phyloP scores from a whole-genome alignment of 2,113 vertebrate species.

The Panthera tigris region DNA sequence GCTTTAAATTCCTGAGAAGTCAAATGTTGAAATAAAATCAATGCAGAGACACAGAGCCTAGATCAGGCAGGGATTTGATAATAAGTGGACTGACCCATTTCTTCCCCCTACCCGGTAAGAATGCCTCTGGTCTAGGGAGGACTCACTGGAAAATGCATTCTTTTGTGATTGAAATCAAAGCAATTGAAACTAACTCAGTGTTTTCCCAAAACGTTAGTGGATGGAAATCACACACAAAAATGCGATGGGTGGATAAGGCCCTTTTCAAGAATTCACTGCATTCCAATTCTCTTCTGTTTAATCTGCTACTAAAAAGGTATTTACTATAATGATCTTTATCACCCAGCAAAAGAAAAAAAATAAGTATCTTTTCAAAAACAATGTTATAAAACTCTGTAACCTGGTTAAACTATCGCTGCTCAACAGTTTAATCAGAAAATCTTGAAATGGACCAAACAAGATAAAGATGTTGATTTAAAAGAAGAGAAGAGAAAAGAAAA shows the following conservation, averaged over 20 bases:
- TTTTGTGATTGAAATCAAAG: conserved; percentile 55
- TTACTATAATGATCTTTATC: conserved; percentile 68
- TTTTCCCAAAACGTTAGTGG: conserved; percentile 48
- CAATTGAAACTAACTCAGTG: neutral
- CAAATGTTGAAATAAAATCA: neutral
- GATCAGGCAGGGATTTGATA: neutral
- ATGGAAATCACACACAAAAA: conserved; percentile 17
- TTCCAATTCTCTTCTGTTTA: conserved; percentile 48
- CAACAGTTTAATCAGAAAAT: conserved; percentile 61
- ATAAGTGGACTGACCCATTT: neutral
- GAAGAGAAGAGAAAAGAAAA: neutral
- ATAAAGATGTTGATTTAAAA: conserved; percentile 57
- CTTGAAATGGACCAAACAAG: conserved; percentile 50
- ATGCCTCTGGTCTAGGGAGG: neutral
- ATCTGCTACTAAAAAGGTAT: conserved; percentile 59
- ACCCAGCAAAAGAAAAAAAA: neutral
- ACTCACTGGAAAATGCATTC: neutral
- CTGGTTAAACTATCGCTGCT: conserved; percentile 57
- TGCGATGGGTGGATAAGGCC: conserved; percentile 4
- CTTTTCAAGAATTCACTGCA: conserved; percentile 46
- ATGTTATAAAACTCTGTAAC: conserved; percentile 52
- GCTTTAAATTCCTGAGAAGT: neutral
- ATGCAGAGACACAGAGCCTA: neutral
- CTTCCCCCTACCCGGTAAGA: neutral
- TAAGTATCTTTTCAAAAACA: neutral